A percentile compares a stretch with the other conserved stretches of the same genome.
phyloP scores from a whole-genome alignment of 1,140 invertebrate genomes.

The Ericerus pela region DNA sequence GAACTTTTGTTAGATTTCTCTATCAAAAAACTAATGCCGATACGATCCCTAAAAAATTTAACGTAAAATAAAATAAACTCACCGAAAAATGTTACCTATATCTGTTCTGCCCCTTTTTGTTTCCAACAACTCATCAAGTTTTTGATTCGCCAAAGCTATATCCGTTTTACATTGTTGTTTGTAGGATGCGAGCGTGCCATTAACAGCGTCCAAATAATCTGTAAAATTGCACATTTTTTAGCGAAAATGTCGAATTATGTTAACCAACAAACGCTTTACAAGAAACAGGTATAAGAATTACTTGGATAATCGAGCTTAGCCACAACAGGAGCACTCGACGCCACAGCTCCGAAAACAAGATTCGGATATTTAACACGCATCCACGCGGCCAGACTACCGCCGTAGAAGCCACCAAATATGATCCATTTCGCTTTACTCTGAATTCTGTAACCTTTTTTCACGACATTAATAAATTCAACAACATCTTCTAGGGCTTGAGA shows the following conservation, averaged over 20 bases:
- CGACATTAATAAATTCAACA: conserved; percentile 56
- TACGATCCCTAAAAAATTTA: too few species aligned
- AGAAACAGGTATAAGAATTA: conserved; percentile 27
- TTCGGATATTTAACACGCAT: conserved; percentile 76
- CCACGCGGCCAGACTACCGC: conserved; percentile 81
- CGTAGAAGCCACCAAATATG: conserved; percentile 82
- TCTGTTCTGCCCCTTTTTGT: too few species aligned
- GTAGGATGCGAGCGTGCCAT: conserved; percentile 45
- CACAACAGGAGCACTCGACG: conserved; percentile 73
- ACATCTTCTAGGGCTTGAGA: conserved; percentile 79
- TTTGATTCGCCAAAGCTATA: conserved; percentile 44
- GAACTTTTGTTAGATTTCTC: too few species aligned
- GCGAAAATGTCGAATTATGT: background rate
- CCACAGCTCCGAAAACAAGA: conserved; percentile 65
- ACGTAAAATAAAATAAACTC: too few species aligned
- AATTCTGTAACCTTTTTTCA: conserved; percentile 48
- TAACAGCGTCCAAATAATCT: conserved; percentile 64
- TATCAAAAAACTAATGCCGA: too few species aligned
- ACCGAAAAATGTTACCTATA: too few species aligned
- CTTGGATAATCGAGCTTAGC: conserved; percentile 68
- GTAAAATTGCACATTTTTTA: conserved; percentile 23
- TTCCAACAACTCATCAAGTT: too few species aligned
- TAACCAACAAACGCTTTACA: too few species aligned
- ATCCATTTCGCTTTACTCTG: conserved; percentile 59
- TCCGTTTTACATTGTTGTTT: conserved; percentile 44